These are phyloP conservation scores for Bufotes viridis DNA, from an alignment of 2,797 vertebrate species.

Conservation along the genomic window DNA sequence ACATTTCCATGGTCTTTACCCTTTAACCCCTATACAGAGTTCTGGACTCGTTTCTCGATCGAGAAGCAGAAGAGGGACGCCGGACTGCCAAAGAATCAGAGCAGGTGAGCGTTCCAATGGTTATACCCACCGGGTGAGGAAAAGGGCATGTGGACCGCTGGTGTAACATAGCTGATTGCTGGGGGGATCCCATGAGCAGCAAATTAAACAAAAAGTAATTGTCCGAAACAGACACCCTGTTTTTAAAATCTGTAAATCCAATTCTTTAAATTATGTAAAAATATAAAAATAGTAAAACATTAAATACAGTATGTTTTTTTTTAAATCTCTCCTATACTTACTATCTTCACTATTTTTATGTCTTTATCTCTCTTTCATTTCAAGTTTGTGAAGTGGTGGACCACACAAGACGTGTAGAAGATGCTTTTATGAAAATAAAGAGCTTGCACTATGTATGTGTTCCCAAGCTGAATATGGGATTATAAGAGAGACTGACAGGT, in stretches of 20 bases:
- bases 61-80: too few species aligned
- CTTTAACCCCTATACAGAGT: too few species aligned
- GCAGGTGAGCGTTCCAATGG: too few species aligned
- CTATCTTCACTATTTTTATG: not conserved
- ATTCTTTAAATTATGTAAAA: not conserved
- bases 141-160: too few species aligned
- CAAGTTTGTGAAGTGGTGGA: not conserved
- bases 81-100: too few species aligned
- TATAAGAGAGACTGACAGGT: conserved; percentile 22
- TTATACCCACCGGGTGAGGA: too few species aligned
- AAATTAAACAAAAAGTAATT: too few species aligned
- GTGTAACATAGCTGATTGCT: too few species aligned
- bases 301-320: not conserved
- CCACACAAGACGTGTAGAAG: conserved; percentile 25
- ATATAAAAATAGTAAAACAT: not conserved
- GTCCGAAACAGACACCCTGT: not conserved
- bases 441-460: not conserved
- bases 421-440: conserved; percentile 12
- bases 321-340: not conserved
- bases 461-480: conserved; percentile 2
- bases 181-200: too few species aligned
- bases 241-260: not conserved
- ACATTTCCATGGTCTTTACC: too few species aligned
- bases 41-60: too few species aligned
- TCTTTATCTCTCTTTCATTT: not conserved